Percentiles rank a stretch among this genome's conserved stretches.
These are phyloP conservation scores for Taenaris catops DNA, from an alignment of 2,888 invertebrate genomes.

Conservation along the genomic window DNA sequence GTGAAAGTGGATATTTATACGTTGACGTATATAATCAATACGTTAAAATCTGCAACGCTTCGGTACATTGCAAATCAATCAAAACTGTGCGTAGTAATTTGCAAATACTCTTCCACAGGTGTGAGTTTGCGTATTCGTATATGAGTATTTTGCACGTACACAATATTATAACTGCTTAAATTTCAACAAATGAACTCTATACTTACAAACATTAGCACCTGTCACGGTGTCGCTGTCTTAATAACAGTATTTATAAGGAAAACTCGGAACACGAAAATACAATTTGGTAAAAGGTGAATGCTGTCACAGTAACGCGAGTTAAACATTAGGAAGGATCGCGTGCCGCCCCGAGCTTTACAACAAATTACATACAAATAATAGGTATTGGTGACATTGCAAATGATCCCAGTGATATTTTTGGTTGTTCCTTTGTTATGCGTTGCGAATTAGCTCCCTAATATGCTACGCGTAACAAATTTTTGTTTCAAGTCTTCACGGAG, in stretches of 20 bases:
- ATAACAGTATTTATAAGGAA: constrained; percentile 79
- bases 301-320: constrained; percentile 73
- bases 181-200: constrained; percentile 53
- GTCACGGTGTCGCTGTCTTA: constrained; percentile 69
- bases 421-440: no score
- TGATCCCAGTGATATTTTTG: constrained; percentile 6
- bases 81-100: no score
- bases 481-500: no score
- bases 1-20: no score
- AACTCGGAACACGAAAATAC: constrained; percentile 78
- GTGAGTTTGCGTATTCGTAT: no score
- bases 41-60: no score
- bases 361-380: constrained; percentile 44
- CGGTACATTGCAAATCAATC: no score
- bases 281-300: constrained; percentile 75
- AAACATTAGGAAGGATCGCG: constrained; percentile 65
- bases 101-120: no score
- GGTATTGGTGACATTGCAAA: constrained; percentile 23
- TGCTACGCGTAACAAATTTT: no score
- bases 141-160: no score
- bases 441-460: no score
- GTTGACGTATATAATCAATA: no score
- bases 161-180: constrained; percentile 38
- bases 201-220: constrained; percentile 70
- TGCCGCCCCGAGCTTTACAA: constrained; percentile 42